Conservation (phyloP, 2,797 vertebrate species). For the Pygocentrus nattereri region DNA sequence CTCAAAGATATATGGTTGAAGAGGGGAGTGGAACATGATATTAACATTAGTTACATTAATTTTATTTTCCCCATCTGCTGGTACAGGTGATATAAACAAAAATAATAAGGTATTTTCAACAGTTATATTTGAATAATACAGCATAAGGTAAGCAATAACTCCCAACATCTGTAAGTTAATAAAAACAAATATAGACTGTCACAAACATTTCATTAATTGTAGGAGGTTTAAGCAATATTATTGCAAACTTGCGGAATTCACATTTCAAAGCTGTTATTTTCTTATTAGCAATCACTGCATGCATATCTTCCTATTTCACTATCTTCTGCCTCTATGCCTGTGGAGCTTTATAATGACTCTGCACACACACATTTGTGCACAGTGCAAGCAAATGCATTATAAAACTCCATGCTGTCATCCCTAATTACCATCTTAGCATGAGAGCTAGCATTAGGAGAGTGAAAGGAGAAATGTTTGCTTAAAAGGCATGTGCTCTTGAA, state of each 20-base stretch:
- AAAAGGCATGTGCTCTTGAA: conserved; percentile 36
- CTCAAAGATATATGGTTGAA: too few species aligned
- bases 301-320: not conserved
- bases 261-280: not conserved
- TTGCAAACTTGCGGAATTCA: not conserved
- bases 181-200: too few species aligned
- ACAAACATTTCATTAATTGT: too few species aligned
- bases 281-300: not conserved
- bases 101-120: too few species aligned
- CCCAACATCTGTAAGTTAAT: too few species aligned
- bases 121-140: too few species aligned
- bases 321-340: not conserved
- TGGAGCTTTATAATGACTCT: not conserved
- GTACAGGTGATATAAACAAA: too few species aligned
- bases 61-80: too few species aligned
- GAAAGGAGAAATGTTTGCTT: conserved; percentile 30
- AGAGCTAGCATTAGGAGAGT: conserved; percentile 37
- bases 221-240: not conserved
- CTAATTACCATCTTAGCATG: conserved; percentile 36
- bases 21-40: too few species aligned
- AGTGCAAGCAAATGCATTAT: not conserved
- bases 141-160: too few species aligned
- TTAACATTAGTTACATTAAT: too few species aligned
- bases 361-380: not conserved
- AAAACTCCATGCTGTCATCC: conserved; percentile 28